A percentile compares a stretch with the other conserved stretches of the same genome.
Evolutionary conservation across 2,888 invertebrate genomes (phyloP).

Genomic region (Anthrax anthrax): DNA sequence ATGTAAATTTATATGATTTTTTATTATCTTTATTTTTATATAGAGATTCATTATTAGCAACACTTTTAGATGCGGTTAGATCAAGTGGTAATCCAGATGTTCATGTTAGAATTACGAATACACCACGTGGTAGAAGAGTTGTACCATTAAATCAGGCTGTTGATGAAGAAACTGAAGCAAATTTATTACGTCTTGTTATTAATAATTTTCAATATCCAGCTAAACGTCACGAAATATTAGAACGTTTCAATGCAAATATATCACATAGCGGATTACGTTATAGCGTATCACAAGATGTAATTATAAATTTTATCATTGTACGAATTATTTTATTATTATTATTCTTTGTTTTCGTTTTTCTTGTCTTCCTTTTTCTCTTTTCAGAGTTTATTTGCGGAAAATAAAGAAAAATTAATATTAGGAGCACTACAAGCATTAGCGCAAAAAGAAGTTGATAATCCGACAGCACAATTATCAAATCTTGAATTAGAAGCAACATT

Average conservation of each 20-base stretch:
- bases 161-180: conserved; percentile 93
- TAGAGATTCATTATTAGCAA: conserved; percentile 88
- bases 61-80: conserved; percentile 88
- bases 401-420: conserved; percentile 92
- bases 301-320: conserved; percentile 21
- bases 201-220: conserved; percentile 39
- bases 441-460: conserved; percentile 51
- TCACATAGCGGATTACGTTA: conserved; percentile 95
- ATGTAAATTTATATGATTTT: too few relatives aligned
- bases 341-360: conserved; percentile 8
- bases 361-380: conserved; percentile 16
- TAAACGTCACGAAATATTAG: conserved; percentile 63
- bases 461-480: conserved; percentile 41
- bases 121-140: conserved; percentile 73
- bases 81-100: conserved; percentile 95
- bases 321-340: conserved; percentile 13
- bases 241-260: conserved; percentile 92
- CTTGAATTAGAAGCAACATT: conserved; percentile 86
- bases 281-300: conserved; percentile 91
- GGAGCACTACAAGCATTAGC: conserved; percentile 77
- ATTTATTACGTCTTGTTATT: conserved; percentile 48
- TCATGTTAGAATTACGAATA: conserved; percentile 75
- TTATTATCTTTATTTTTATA: conserved; percentile 12
- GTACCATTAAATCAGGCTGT: conserved; percentile 80
- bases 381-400: conserved; percentile 91